Base-by-base conservation (phyloP, 2,888 invertebrate species). In the Trachelus tabidus region DNA sequence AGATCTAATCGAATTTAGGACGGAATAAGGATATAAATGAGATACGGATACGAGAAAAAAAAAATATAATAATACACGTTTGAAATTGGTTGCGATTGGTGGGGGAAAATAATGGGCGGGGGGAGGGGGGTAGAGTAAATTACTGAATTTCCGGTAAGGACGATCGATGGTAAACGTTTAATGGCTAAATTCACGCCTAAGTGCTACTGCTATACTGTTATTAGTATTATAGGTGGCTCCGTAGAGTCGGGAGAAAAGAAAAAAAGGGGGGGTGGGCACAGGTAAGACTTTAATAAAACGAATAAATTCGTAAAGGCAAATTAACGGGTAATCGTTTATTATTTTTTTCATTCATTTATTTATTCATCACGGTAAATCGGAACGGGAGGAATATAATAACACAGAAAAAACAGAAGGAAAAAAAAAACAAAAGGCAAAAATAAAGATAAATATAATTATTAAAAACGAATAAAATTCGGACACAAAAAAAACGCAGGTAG, bases 401-500 rank as follows among this genome's bases (percentile, higher is more conserved):
- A 34, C 73, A 79, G 76, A 77, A 40, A 15, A 77, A 77, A 75
- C 11, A n/a, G 34, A 75, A 73, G 40, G n/a, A 73, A 34, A 73
- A 74, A 33, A 33, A 33, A 33, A 75, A 34, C 56, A 34, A 34
- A 56, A 35, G 35, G 68, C 34, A 34, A 35, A 69, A 34, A 79
- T 68, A 77, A 31, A 68, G 40, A 68, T 71, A 56, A 75, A 68
- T 15, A 34, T n/a, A 31, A 76, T 34, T 35, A 76, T 68, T 56
- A 68, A 76, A 33, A 76, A 33, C 40, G 40, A 56, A 56, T 56
- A 56, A 56, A 56, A 56, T 56, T 56, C 40, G 40, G 40, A 56
- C 40, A 56, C 40, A 56, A 56, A 56, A 40, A 40, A 23, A 56
- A 56, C 40, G 40, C 40, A 56, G 40, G 40, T 56, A 56, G 40